Percentiles rank a stretch among this genome's conserved stretches.
Conservation (phyloP, 2,797 vertebrate genomes). For the Coilia nasus region DNA sequence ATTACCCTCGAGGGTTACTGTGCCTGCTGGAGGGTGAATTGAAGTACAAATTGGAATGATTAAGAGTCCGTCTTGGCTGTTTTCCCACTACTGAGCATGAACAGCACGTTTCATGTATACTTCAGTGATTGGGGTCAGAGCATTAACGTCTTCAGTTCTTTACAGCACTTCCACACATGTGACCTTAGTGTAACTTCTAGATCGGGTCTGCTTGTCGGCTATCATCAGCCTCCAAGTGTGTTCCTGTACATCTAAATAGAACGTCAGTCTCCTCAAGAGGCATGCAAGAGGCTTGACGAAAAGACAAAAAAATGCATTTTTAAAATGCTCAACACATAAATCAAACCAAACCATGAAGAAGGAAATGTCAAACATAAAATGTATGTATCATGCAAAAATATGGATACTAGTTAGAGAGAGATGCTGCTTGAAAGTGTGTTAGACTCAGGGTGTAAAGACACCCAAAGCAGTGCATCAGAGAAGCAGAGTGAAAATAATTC, state of each 20-base stretch:
- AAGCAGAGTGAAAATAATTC: background rate
- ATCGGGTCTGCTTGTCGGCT: conserved; percentile 26
- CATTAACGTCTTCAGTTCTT: background rate
- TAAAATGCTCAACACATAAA: conserved; percentile 53
- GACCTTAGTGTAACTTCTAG: conserved; percentile 45
- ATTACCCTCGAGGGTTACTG: background rate
- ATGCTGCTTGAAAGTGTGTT: conserved; percentile 76
- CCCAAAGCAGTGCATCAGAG: conserved; percentile 39
- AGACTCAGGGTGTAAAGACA: conserved; percentile 70
- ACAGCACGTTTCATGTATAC: background rate
- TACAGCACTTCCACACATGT: conserved; percentile 1
- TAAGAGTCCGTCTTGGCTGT: background rate
- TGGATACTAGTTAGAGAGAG: conserved; percentile 65
- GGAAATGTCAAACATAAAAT: conserved; percentile 50
- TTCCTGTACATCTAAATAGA: conserved; percentile 53
- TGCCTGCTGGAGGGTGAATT: conserved; percentile 14
- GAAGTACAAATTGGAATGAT: background rate
- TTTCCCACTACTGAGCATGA: background rate
- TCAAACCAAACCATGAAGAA: conserved; percentile 53
- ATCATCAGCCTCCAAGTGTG: background rate
- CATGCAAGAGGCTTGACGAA: conserved; percentile 64
- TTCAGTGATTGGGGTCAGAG: background rate
- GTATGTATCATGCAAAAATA: conserved; percentile 70
- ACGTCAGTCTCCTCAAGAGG: conserved; percentile 54
- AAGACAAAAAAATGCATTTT: background rate